phyloP scores from a whole-genome alignment of 2,797 vertebrate genomes.

The Aeoliscus strigatus region DNA sequence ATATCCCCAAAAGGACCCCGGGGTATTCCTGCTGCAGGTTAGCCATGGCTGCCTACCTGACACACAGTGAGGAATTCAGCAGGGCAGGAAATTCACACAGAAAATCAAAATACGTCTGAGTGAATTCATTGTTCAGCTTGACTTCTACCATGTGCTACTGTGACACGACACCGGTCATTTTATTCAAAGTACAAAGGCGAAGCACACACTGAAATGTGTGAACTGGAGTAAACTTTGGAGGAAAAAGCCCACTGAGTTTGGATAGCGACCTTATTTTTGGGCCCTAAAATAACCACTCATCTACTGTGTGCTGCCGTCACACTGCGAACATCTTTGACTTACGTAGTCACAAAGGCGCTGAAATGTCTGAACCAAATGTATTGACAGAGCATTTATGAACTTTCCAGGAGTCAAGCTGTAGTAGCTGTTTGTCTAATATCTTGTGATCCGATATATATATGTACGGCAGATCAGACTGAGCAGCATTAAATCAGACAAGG shows the following conservation, averaged over 20 bases:
- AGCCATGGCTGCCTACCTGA: conserved; percentile 60
- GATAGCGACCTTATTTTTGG: conserved; percentile 64
- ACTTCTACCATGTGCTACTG: too few species aligned
- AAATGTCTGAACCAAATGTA: conserved; percentile 4
- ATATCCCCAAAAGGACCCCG: conserved; percentile 84
- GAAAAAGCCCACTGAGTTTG: conserved; percentile 24
- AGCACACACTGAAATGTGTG: too few species aligned
- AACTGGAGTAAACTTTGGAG: background rate
- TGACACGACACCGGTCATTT: too few species aligned
- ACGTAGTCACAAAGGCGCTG: background rate
- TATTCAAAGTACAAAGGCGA: too few species aligned
- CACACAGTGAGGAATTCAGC: conserved; percentile 11
- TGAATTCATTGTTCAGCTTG: too few species aligned
- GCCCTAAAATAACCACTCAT: conserved; percentile 71
- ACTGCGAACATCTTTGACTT: conserved; percentile 39
- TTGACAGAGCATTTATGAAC: background rate
- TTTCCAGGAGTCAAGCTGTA: background rate
- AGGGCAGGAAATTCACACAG: background rate
- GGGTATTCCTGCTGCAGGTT: conserved; percentile 82
- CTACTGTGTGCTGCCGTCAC: conserved; percentile 61
- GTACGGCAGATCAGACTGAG: conserved; percentile 1
- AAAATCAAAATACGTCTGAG: background rate
- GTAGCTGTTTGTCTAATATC: background rate
- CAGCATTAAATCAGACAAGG: conserved; percentile 3
- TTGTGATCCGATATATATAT: conserved; percentile 1